Evolutionary conservation across 2,113 vertebrate species (phyloP).

Genomic region (Ailurus styani): DNA sequence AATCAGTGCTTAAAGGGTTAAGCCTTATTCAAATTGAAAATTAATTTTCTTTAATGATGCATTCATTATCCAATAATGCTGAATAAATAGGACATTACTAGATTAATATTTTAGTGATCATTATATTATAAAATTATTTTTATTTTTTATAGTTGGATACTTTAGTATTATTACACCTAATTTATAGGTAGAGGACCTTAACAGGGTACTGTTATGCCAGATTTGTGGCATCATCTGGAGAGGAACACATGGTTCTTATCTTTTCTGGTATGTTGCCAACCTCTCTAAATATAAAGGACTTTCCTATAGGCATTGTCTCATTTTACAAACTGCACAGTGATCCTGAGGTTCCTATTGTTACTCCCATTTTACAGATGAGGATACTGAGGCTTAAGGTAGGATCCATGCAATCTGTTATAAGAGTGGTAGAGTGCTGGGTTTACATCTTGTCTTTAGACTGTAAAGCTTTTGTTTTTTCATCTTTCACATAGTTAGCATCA

Average conservation of each 20-base stretch:
- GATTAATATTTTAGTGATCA: not conserved
- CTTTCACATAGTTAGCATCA: not conserved
- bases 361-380: not conserved
- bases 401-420: not conserved
- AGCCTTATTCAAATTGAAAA: not conserved
- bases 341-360: not conserved
- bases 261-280: not conserved
- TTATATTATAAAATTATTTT: not conserved
- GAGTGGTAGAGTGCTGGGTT: not conserved
- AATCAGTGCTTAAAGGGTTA: slow-evolving; percentile 1
- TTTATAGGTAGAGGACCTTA: not conserved
- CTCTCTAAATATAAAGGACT: not conserved
- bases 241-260: not conserved
- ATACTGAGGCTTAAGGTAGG: not conserved
- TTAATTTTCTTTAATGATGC: not conserved
- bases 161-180: not conserved
- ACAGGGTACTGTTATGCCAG: not conserved
- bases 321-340: not conserved
- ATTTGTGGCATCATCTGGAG: not conserved
- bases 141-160: not conserved
- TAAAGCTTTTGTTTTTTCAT: not conserved
- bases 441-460: not conserved
- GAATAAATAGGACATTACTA: not conserved
- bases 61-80: not conserved
- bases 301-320: not conserved